Base-by-base conservation (phyloP, 2,113 vertebrate species). In the Equus quagga region DNA sequence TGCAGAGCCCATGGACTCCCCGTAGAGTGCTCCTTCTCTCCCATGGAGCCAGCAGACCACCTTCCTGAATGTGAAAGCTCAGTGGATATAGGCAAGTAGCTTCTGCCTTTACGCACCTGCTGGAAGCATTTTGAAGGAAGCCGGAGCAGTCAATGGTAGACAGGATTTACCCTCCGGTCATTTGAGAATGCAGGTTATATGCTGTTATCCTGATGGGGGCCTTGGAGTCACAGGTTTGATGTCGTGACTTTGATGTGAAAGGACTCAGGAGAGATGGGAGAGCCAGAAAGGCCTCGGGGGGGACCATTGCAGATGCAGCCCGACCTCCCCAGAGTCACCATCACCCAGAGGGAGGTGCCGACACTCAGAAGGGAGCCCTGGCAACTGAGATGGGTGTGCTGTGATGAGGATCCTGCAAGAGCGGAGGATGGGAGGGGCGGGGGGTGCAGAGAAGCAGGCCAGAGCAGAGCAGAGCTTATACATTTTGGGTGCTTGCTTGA, bases 121-220 rank as follows among this genome's bases (percentile, higher is more conserved):
- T 84, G 85, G 90, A 73, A 97, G 96, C 75, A 70, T 76, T 95
- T 84, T 51, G 73, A 67, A 65, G 31, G 94, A 97, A 95, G 44
- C 44, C 78, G 3, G 31, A 1, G 46, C 83, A 18, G 36, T 62
- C 19, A 3, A 1, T 28, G 64, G n/a, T 0, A 4, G 69, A 33
- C 84, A 28, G 75, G 49, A 46, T 79, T 67, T 94, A 87, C 94
- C 92, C 95, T 0, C 58, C 81, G 60, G 83, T 60, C 31, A 13
- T 86, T 80, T 94, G 72, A 91, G 82, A 91, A 84, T 65, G n/a
- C 26, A 65, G 36, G 44, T 31, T 13, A 6, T 23, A n/a, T 23
- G 56, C 36, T 65, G 62, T 33, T 60, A 46, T 31, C 36, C 21
- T 33, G 17, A 51, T 9, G 76, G 14, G 11, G 23, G 51, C 41